Evolutionary conservation across 2,113 vertebrate genomes (phyloP).

Genomic region (Desmodus rotundus): DNA sequence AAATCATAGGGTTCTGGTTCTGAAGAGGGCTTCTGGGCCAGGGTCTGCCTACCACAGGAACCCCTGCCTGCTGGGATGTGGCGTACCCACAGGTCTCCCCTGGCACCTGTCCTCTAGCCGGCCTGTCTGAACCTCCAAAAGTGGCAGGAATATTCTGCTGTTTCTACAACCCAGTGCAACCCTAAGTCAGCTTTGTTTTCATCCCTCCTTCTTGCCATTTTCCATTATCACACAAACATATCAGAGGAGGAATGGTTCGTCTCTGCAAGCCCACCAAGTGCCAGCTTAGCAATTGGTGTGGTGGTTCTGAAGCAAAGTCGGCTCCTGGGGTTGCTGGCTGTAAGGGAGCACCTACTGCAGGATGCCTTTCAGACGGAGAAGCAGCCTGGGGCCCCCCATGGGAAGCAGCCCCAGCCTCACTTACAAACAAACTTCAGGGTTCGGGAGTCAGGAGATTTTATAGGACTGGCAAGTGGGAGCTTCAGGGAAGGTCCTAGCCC

Average conservation of each 20-base stretch:
- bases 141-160: not conserved
- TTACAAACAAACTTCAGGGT: no score
- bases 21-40: no score
- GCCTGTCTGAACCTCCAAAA: not conserved
- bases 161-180: not conserved
- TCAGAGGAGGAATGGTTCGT: not conserved
- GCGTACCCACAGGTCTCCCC: not conserved
- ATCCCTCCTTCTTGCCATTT: not conserved
- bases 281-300: not conserved
- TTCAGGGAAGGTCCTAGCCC: not conserved
- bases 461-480: no score
- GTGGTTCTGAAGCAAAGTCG: not conserved
- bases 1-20: not conserved
- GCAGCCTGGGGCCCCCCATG: not conserved
- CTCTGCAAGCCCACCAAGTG: not conserved
- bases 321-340: not conserved
- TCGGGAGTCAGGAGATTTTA: not conserved
- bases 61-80: not conserved
- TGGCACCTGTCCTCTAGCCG: fast-evolving
- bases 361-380: not conserved
- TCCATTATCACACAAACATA: not conserved
- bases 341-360: fast-evolving
- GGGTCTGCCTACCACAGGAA: not conserved
- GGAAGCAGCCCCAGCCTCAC: not conserved
- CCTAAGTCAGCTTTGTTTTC: not conserved